Evolutionary conservation across 2,797 vertebrate species (phyloP).

Genomic region (Pseudomugil tenellus): DNA sequence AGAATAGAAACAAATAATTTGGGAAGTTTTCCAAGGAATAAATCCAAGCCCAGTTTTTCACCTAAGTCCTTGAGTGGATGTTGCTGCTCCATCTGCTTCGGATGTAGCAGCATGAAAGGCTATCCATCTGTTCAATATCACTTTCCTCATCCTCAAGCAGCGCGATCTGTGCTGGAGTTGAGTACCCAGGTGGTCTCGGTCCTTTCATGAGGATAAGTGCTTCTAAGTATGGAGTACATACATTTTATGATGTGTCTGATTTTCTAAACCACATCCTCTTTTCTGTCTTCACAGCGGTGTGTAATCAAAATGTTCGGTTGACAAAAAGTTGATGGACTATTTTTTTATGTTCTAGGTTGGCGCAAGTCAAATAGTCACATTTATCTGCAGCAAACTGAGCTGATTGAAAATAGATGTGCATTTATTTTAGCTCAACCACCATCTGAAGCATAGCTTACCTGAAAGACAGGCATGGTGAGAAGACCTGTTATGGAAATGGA

Average conservation of each 20-base stretch:
- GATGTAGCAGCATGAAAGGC: constrained; percentile 44
- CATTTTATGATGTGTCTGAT: constrained; percentile 20
- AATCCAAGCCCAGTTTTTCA: constrained; percentile 32
- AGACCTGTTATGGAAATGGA: constrained; percentile 50
- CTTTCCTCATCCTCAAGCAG: constrained; percentile 44
- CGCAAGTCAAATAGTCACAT: constrained; percentile 12
- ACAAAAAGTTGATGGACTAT: not conserved
- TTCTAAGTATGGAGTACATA: constrained; percentile 27
- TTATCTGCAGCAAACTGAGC: constrained; percentile 40
- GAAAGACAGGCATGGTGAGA: constrained; percentile 32
- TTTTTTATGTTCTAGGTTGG: not conserved
- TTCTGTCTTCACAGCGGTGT: not conserved
- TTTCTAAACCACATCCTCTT: constrained; percentile 18
- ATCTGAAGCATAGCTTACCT: constrained; percentile 30
- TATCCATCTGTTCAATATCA: constrained; percentile 62
- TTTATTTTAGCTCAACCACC: constrained; percentile 27
- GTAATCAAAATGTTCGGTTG: constrained; percentile 14
- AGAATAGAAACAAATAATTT: not conserved
- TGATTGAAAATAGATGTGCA: constrained; percentile 27
- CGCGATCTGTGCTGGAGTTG: constrained; percentile 32
- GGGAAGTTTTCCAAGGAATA: not conserved
- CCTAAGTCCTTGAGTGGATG: constrained; percentile 48
- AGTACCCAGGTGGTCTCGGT: constrained; percentile 54
- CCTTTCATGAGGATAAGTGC: constrained; percentile 39
- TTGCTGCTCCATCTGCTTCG: constrained; percentile 58